Conservation (phyloP, 37 sponge, comb jelly and placozoan genomes). For the Hexactinellida sp. region DNA sequence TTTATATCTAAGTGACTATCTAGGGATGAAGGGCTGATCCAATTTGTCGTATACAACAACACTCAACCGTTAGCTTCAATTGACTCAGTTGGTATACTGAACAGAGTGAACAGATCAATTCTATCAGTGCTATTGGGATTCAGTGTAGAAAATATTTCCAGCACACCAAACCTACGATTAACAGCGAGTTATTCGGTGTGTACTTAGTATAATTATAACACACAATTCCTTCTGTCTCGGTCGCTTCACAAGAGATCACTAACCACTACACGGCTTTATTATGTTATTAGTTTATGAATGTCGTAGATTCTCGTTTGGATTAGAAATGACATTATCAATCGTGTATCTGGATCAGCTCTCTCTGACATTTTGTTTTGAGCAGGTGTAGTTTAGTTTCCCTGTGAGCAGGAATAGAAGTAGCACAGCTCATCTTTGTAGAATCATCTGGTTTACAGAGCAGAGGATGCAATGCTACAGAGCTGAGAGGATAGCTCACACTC, state of each 20-base stretch:
- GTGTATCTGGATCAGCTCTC: too few relatives aligned
- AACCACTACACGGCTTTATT: too few relatives aligned
- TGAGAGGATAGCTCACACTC: conserved; percentile 31
- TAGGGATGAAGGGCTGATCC: not conserved
- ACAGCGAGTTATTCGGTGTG: too few relatives aligned
- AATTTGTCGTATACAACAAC: not conserved
- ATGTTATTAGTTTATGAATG: conserved; percentile 73
- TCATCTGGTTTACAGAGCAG: conserved; percentile 39
- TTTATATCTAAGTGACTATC: too few relatives aligned
- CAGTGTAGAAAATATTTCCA: not conserved
- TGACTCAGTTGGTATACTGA: not conserved
- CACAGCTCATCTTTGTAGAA: conserved; percentile 33
- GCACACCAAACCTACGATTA: too few relatives aligned
- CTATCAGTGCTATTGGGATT: not conserved
- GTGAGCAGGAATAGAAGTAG: conserved; percentile 52
- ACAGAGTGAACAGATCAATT: not conserved
- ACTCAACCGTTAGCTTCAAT: not conserved
- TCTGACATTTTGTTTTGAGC: conserved; percentile 92
- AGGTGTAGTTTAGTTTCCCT: conserved; percentile 55
- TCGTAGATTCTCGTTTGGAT: conserved; percentile 43
- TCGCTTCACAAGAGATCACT: too few relatives aligned
- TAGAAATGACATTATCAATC: too few relatives aligned
- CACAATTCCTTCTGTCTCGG: too few relatives aligned
- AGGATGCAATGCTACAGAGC: conserved; percentile 38
- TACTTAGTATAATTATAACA: too few relatives aligned